Conservation (phyloP, 1,140 invertebrate genomes). For the Bursaphelenchus mucronatus region DNA sequence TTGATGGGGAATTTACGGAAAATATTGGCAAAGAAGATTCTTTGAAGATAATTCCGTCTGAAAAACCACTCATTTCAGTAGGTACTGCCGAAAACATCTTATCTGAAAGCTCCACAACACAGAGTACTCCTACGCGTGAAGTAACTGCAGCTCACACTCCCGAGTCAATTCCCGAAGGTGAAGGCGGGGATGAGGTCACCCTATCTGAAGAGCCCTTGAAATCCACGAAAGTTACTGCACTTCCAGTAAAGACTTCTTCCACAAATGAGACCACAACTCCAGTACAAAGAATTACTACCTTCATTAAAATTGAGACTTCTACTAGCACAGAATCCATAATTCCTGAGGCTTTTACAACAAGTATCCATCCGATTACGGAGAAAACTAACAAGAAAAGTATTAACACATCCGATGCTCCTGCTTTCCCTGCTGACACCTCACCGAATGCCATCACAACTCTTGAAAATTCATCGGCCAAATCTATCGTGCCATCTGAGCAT, state of each 20-base stretch:
- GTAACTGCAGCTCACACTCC: not conserved
- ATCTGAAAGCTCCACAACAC: not conserved
- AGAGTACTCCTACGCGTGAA: not conserved
- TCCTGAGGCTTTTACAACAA: too few relatives aligned
- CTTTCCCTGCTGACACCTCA: not conserved
- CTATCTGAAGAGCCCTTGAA: not conserved
- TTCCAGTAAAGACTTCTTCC: not conserved
- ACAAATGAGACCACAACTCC: not conserved
- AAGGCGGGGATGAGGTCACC: not conserved
- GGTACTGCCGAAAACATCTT: not conserved
- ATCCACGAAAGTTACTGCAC: not conserved
- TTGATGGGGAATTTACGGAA: too few relatives aligned
- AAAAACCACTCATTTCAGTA: not conserved
- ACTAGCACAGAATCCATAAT: not conserved
- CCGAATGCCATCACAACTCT: not conserved
- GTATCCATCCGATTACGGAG: not conserved
- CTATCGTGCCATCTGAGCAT: not conserved
- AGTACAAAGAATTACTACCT: not conserved
- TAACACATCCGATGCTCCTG: not conserved
- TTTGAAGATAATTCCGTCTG: not conserved
- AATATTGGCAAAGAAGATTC: constrained; percentile 4
- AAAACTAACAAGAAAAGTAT: not conserved
- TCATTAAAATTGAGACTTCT: not conserved
- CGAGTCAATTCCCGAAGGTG: not conserved
- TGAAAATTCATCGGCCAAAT: not conserved